Conservation (phyloP, 2,797 vertebrate genomes). For the Oceanodroma leucorhoa region DNA sequence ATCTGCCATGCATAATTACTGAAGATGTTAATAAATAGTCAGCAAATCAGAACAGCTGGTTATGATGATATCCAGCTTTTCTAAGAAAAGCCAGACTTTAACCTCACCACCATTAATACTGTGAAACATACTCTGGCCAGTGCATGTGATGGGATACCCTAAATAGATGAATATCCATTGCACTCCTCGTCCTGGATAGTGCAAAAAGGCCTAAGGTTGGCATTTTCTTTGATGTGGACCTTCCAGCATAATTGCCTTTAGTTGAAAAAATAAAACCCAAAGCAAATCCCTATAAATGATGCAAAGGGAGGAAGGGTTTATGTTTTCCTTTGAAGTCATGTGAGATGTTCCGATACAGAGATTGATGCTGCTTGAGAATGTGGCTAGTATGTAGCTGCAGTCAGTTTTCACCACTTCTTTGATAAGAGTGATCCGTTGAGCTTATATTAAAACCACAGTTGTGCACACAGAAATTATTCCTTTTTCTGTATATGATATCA, state of each 20-base stretch:
- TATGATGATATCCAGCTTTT: constrained; percentile 64
- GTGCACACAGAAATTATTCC: neutral
- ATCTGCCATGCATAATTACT: constrained; percentile 57
- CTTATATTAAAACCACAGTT: neutral
- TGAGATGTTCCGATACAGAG: constrained; percentile 50
- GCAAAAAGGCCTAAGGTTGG: constrained; percentile 59
- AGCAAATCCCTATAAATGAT: constrained; percentile 62
- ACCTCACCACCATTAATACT: constrained; percentile 54
- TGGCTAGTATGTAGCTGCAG: constrained; percentile 7
- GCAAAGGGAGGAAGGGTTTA: constrained; percentile 47
- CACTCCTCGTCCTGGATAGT: constrained; percentile 30
- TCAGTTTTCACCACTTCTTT: constrained; percentile 36
- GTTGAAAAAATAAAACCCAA: constrained; percentile 56
- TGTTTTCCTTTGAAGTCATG: constrained; percentile 61
- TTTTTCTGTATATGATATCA: neutral
- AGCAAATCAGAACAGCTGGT: constrained; percentile 63
- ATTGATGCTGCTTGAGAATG: constrained; percentile 63
- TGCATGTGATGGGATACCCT: constrained; percentile 20
- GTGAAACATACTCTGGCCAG: constrained; percentile 21
- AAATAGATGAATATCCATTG: constrained; percentile 46
- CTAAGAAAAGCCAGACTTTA: constrained; percentile 55
- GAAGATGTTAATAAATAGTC: constrained; percentile 59
- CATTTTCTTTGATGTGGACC: constrained; percentile 63
- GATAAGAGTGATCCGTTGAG: neutral
- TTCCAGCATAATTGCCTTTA: constrained; percentile 55